Percentiles rank a stretch among this genome's conserved stretches.
Conservation (phyloP, 2,888 invertebrate species). For the Neoaliturus tenellus region DNA sequence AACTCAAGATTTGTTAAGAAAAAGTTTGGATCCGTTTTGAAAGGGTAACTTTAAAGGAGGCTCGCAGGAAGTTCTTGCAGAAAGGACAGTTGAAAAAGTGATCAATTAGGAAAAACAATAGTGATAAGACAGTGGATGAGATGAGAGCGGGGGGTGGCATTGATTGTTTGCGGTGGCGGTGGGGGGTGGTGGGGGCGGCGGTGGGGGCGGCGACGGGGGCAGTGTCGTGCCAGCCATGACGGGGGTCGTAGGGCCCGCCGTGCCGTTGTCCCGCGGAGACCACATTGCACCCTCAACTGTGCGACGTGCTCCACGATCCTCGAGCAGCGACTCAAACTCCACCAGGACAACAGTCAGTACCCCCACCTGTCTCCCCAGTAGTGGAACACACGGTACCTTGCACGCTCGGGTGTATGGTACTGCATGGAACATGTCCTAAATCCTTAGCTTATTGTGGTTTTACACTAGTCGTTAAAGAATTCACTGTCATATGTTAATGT, state of each 20-base stretch:
- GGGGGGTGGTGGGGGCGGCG: conserved; percentile 9
- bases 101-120: conserved; percentile 3
- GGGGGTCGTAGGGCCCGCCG: conserved; percentile 43
- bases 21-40: too few relatives aligned
- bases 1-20: too few relatives aligned
- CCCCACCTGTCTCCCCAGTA: neutral
- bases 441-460: too few relatives aligned
- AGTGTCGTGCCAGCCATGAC: conserved; percentile 43
- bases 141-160: conserved; percentile 52
- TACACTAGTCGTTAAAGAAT: too few relatives aligned
- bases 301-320: conserved; percentile 82
- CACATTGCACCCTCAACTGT: conserved; percentile 81
- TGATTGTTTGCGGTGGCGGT: too few relatives aligned
- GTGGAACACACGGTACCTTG: too few relatives aligned
- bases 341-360: conserved; percentile 35
- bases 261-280: conserved; percentile 60
- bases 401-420: too few relatives aligned
- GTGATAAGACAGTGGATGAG: conserved; percentile 1
- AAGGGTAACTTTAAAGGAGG: neutral
- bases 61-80: neutral
- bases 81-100: neutral
- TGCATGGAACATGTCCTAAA: too few relatives aligned
- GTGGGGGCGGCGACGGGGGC: neutral
- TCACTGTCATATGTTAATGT: too few relatives aligned
- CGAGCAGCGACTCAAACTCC: conserved; percentile 77